Evolutionary conservation across 2,113 vertebrate species (phyloP).

Genomic region (Myrmecobius fasciatus): DNA sequence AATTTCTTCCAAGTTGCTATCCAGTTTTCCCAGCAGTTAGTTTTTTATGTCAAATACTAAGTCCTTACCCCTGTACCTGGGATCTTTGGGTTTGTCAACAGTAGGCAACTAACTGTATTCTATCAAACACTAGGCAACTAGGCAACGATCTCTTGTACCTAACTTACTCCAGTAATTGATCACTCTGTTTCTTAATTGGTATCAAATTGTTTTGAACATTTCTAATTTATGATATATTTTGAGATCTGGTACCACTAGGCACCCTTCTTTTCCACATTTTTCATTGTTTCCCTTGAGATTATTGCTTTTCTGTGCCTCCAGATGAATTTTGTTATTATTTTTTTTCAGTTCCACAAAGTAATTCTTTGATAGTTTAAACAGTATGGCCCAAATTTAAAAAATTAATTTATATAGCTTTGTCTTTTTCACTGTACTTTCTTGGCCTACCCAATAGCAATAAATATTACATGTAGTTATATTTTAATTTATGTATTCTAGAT

Average conservation of each 20-base stretch:
- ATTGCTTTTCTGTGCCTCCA: neutral
- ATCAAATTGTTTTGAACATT: neutral
- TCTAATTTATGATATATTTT: neutral
- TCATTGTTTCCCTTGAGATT: neutral
- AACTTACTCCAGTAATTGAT: neutral
- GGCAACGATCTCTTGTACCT: neutral
- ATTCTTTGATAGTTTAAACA: neutral
- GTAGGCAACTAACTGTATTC: neutral
- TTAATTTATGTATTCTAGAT: neutral
- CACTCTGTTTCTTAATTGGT: neutral
- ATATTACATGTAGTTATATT: neutral
- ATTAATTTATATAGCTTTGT: neutral
- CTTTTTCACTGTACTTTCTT: neutral
- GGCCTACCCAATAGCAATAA: neutral
- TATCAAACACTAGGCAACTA: no score
- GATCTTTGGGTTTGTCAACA: neutral
- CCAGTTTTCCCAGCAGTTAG: neutral
- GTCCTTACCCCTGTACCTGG: neutral
- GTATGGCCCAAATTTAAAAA: neutral
- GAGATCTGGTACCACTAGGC: neutral
- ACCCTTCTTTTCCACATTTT: neutral
- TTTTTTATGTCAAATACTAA: neutral
- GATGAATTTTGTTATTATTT: neutral
- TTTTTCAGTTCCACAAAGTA: neutral
- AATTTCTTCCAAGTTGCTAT: neutral